phyloP scores from a whole-genome alignment of 1,140 invertebrate species.

The Zaprionus capensis region DNA sequence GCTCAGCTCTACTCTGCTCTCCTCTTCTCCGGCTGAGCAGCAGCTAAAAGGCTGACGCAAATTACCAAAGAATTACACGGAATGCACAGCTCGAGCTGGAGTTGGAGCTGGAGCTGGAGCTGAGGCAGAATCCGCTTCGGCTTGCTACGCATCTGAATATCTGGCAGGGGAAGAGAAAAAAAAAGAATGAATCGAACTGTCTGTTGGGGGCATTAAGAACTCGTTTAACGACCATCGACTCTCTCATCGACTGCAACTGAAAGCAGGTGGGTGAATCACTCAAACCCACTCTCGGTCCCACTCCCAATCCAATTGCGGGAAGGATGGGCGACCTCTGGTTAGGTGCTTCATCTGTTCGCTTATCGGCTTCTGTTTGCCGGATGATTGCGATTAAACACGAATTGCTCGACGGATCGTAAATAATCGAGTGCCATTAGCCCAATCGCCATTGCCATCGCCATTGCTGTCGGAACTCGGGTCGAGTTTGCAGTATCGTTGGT shows the following conservation, averaged over 20 bases:
- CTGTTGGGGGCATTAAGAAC: slow-evolving; percentile 52
- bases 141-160: slow-evolving; percentile 28
- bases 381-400: slow-evolving; percentile 62
- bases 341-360: slow-evolving; percentile 48
- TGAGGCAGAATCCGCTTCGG: not conserved
- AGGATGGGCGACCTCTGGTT: slow-evolving; percentile 16
- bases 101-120: not conserved
- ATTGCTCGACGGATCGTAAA: slow-evolving; percentile 66
- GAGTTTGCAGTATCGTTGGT: not conserved
- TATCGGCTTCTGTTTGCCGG: slow-evolving; percentile 56
- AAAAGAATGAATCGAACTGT: slow-evolving; percentile 33
- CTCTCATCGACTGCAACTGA: slow-evolving; percentile 8
- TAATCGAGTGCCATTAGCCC: slow-evolving; percentile 63
- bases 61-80: slow-evolving; percentile 64
- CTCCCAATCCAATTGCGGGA: not conserved
- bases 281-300: not conserved
- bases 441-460: slow-evolving; percentile 29
- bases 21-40: slow-evolving; percentile 4
- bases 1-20: not conserved
- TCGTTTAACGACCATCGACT: slow-evolving; percentile 54
- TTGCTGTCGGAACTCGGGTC: slow-evolving; percentile 1
- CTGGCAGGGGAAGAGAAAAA: not conserved
- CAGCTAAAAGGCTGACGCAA: slow-evolving; percentile 50
- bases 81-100: slow-evolving; percentile 29
- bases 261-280: slow-evolving; percentile 18